Base-by-base conservation (phyloP, 2,888 invertebrate genomes). In the Cerceris ruficornis region DNA sequence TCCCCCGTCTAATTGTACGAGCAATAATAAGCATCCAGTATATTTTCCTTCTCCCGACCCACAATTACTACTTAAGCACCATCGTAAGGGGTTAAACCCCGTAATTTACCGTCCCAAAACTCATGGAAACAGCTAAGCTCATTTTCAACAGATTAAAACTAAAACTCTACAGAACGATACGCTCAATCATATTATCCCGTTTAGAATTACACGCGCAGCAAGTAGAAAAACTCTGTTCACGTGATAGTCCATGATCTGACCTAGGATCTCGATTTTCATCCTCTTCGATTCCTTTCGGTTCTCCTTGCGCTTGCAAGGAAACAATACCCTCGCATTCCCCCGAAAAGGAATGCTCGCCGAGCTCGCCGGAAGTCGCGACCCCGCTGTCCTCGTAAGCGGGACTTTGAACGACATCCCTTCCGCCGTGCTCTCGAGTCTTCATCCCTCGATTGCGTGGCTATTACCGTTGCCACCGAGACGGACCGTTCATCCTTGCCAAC, bases 361-460 rank as follows among this genome's bases (percentile, higher is more conserved):
- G 83, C 92, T 91, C 91, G 59, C 89, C 90, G 75, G 89, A 91
- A 82, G 87, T 87, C 28, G 88, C 90, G 14, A 91, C 84, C 14
- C 91, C 91, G 77, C 90, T 91, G 69, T 91, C 91, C 71, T 91
- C 90, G 71, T 81, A 88, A 81, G 57, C 73, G 59, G 85, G 84
- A 75, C 83, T 83, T 54, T 80, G 84, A 54, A 84, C 64, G 69
- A 65, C 72, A 65, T 78, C 68, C 60, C 69, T 67, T 50, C n/a
- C 77, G 59, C 72, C 79, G 8, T 28, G 39, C 41, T 75, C 77
- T 52, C 70, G 58, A 42, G 52, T 58, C 79, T 81, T 86, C 85
- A 85, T 85, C 49, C 65, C 82, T 82, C 57, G 66, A 75, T 57
- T 46, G 9, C 43, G 43, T 7, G 43, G 50, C 50, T 66, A 67